Conservation (phyloP, 37 sponge, comb jelly and placozoan species). For the Trichoplax adhaerens region DNA sequence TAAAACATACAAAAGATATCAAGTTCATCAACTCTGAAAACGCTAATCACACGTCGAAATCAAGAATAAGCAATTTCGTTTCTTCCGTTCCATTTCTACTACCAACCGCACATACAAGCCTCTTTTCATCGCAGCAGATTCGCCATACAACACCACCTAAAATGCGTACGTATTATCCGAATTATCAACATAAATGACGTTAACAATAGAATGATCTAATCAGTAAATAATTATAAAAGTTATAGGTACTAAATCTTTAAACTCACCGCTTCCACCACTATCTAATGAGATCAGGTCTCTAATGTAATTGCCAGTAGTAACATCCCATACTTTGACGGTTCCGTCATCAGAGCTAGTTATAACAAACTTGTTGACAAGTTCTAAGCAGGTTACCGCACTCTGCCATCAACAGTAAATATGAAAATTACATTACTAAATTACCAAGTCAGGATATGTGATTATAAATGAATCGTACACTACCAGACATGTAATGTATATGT, state of each 20-base stretch:
- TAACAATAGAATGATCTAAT: constrained; percentile 4
- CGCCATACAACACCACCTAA: constrained; percentile 99
- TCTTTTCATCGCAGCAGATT: constrained; percentile 69
- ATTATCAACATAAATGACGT: neutral
- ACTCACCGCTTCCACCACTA: constrained; percentile 83
- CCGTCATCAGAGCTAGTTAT: constrained; percentile 98
- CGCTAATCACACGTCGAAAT: constrained; percentile 49
- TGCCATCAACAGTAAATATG: neutral
- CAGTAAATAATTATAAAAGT: neutral
- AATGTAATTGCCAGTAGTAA: constrained; percentile 85
- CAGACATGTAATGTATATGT: no score
- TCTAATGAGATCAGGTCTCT: constrained; percentile 73
- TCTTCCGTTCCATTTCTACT: constrained; percentile 99
- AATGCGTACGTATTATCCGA: neutral
- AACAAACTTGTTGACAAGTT: constrained; percentile 86
- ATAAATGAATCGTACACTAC: no score
- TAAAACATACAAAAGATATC: no score
- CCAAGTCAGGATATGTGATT: no score
- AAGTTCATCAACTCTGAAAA: no score
- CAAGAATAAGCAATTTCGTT: constrained; percentile 95
- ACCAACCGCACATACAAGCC: constrained; percentile 95
- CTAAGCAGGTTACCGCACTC: constrained; percentile 95
- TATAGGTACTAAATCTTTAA: neutral
- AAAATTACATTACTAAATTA: no score
- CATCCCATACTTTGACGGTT: constrained; percentile 95